Percentiles rank a stretch among this genome's conserved stretches.
These are phyloP conservation scores for Podarcis raffonei DNA, from an alignment of 2,113 vertebrate species.

Conservation along the genomic window DNA sequence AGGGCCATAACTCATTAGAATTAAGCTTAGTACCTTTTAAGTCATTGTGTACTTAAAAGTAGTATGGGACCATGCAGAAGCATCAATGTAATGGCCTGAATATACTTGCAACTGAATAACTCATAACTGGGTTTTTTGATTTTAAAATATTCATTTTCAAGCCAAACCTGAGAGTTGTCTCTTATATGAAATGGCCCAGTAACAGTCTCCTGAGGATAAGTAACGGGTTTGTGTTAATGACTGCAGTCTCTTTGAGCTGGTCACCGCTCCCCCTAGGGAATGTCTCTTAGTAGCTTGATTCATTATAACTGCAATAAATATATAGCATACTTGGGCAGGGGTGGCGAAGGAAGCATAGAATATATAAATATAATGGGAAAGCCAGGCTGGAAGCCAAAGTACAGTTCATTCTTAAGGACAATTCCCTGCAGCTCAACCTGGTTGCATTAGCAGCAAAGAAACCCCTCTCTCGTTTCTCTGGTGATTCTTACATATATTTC, in stretches of 20 bases:
- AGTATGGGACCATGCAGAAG: not conserved
- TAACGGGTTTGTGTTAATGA: conserved; percentile 15
- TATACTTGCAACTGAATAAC: conserved; percentile 25
- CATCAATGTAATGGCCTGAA: not conserved
- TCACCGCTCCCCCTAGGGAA: conserved; percentile 33
- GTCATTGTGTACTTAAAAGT: not conserved
- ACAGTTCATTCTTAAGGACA: conserved; percentile 5
- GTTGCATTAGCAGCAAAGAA: conserved; percentile 13
- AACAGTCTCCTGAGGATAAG: conserved; percentile 40
- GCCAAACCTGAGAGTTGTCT: conserved; percentile 43
- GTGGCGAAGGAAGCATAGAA: not conserved
- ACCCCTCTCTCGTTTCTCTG: conserved; percentile 3
- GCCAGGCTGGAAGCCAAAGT: conserved; percentile 10
- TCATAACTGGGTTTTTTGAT: not conserved
- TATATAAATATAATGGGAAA: not conserved
- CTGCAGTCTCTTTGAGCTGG: conserved; percentile 17
- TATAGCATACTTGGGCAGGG: not conserved
- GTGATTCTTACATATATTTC: not conserved
- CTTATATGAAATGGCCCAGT: conserved; percentile 30
- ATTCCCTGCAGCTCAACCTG: not conserved
- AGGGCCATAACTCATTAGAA: not conserved
- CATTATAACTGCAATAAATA: not conserved
- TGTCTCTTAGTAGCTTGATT: conserved; percentile 32
- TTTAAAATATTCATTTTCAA: conserved; percentile 32
- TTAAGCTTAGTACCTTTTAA: not conserved